Evolutionary conservation across 2,797 vertebrate species (phyloP).

Genomic region (Octomys mimax): DNA sequence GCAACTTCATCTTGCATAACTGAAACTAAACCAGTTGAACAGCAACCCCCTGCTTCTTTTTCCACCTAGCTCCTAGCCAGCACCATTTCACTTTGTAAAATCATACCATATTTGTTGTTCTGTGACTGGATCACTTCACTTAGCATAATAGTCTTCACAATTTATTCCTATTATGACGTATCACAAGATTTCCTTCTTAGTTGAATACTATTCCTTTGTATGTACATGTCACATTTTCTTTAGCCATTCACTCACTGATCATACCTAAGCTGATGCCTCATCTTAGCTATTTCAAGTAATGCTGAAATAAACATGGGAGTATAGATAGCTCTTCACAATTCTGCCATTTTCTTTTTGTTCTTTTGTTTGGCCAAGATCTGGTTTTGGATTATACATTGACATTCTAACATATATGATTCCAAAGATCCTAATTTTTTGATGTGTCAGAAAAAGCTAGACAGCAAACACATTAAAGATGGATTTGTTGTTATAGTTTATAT

Average conservation of each 20-base stretch:
- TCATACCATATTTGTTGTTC: neutral
- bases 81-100: neutral
- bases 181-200: neutral
- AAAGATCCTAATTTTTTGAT: slow-evolving; percentile 53
- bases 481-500: slow-evolving; percentile 33
- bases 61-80: neutral
- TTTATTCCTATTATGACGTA: neutral
- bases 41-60: neutral
- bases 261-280: neutral
- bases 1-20: neutral
- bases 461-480: neutral
- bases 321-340: neutral
- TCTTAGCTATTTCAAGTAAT: slow-evolving; percentile 39
- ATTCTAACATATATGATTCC: neutral
- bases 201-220: neutral
- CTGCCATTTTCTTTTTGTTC: slow-evolving; percentile 1
- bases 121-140: neutral
- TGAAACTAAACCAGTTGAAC: neutral
- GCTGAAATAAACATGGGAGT: neutral
- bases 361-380: neutral
- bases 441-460: slow-evolving; percentile 34
- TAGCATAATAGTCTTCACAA: neutral
- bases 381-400: slow-evolving; percentile 63
- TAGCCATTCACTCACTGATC: neutral
- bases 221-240: neutral